Base-by-base conservation (phyloP, 1,140 invertebrate genomes). In the Drosophila equinoxialis region DNA sequence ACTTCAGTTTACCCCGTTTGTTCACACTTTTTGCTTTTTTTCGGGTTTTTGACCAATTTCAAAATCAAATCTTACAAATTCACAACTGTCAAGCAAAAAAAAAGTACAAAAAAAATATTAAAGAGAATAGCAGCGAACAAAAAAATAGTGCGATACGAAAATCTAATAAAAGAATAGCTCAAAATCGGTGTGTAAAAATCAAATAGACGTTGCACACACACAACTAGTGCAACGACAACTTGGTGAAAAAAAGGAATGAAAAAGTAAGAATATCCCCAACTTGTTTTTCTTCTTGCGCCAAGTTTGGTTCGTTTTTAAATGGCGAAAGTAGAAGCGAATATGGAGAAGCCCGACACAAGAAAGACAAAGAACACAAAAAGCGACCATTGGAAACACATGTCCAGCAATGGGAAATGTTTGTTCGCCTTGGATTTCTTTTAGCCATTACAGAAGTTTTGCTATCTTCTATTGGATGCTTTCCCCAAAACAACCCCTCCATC, bases 371-470 rank as follows among this genome's bases (percentile, higher is more conserved):
- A 59, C 26, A 14, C 58, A 41, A 60, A 37, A 54, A 39, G 75
- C 75, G 87, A 83, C 84, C 84, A 87, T 87, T 87, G 85, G 80
- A 83, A 89, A 82, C 83, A 87, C 80, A 89, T 87, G 84, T 87
- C 82, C 82, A 79, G 78, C 69, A 65, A 72, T 39, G 59, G 72
- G 55, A 81, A 85, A 72, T 79, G 75, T 86, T 85, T 86, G 82
- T 86, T 64, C 58, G 82, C 69, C 45, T 75, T 58, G 74, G 75
- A 78, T 78, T 78, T 78, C 76, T 77, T 76, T 76, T 77, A 75
- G 82, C 80, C 71, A 85, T 85, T 85, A 85, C 78, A 85, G 82
- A 86, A 71, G 14, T 59, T 86, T 86, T 74, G 79, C 71, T 86
- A 82, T 86, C 82, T 79, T 54, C 37, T 55, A 70, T 51, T 51